Evolutionary conservation across 1,140 invertebrate species (phyloP), one percentile per base, ranked within the genome.

Genomic region (Oedothorax gibbosus): DNA sequence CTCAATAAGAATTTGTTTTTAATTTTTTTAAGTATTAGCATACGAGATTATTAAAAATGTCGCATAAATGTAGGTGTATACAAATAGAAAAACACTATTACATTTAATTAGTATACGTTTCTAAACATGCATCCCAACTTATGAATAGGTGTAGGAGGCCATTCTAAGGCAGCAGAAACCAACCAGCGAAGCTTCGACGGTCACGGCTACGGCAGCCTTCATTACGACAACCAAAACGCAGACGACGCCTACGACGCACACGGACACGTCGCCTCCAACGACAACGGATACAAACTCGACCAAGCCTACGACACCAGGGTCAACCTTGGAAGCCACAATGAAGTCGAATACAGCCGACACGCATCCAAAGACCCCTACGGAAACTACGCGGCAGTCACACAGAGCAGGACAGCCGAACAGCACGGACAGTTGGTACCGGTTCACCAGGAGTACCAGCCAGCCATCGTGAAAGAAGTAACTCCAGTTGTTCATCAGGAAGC

Each of bases 401-500:
- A 86, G 53, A 76, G 73, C 14, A 79, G 66, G 35, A 66, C 82
- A 15, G 57, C 85, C 15, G 21, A 71, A 21, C 85, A 86, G 14
- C 68, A 60, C n/a, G 85, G 85, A 1, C 85, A 86, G 10, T 57
- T 86, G n/a, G 77, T 86, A 94, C 93, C 78, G 15, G 66, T 78
- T 0, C 72, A 57, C 21, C 50, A 64, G 6, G 77, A 68, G 12
- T 35, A 35, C 35, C 64, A 69, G 35, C 77, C 77, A 56, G 77
- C 64, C 21, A 35, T 35, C 35, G 35, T 35, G 35, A 62, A 62
- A 18, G 57, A 62, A 62, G 57, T 72, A 51, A 53, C 7, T n/a
- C 69, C 69, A 49, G 69, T 35, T 14, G 69, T 72, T 9, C 14
- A 50, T 21, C 5, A 68, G 21, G 11, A 5, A 72, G 69, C 14